A percentile compares a stretch with the other conserved stretches of the same genome.
Conservation (phyloP, 2,797 vertebrate species). For the Eremophila alpestris region DNA sequence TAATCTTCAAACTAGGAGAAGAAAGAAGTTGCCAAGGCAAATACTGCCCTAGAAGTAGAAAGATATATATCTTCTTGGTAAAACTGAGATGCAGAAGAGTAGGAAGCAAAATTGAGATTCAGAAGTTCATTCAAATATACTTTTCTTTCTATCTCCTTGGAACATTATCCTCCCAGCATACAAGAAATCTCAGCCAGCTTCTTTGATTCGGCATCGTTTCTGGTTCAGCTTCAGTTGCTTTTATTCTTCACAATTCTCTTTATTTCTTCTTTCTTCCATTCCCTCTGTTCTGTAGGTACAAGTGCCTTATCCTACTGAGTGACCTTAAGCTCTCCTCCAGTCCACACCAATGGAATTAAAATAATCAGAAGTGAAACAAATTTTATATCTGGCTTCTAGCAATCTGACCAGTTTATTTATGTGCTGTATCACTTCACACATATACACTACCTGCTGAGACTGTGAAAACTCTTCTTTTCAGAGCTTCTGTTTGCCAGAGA, state of each 20-base stretch:
- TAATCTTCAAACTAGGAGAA: not conserved
- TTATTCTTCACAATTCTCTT: conserved; percentile 2
- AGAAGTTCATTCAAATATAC: not conserved
- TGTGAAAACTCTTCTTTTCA: not conserved
- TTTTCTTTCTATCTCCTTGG: not conserved
- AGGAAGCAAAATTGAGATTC: not conserved
- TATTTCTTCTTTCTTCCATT: not conserved
- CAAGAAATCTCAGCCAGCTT: not conserved
- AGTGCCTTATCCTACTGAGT: not conserved
- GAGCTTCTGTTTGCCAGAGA: not conserved
- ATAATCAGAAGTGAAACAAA: not conserved
- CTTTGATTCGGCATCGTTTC: not conserved
- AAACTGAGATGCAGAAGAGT: not conserved
- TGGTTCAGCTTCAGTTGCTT: conserved; percentile 4
- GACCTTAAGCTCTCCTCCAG: not conserved
- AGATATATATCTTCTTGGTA: not conserved
- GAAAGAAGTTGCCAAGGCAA: not conserved
- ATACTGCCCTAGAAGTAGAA: not conserved
- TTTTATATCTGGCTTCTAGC: not conserved
- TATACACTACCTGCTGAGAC: not conserved
- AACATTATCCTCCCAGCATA: not conserved
- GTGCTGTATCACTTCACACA: not conserved
- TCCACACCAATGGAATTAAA: not conserved
- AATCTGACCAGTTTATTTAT: not conserved
- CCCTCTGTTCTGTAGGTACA: not conserved